Conservation (phyloP, 2,888 invertebrate genomes). For the Cylindroiulus punctatus region DNA sequence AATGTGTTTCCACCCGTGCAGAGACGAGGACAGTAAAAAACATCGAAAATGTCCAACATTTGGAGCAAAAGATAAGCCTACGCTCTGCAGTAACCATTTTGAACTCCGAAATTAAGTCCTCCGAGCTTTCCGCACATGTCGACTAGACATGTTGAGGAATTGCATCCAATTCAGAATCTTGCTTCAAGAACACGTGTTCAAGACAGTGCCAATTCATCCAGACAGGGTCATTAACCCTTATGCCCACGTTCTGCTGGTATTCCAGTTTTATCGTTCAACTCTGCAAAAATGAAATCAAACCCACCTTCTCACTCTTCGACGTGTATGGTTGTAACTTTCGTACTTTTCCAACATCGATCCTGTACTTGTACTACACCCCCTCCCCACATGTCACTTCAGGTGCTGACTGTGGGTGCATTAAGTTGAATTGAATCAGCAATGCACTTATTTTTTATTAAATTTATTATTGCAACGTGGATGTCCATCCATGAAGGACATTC, state of each 20-base stretch:
- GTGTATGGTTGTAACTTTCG: too few relatives aligned
- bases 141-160: neutral
- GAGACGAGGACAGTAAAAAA: neutral
- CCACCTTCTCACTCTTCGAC: too few relatives aligned
- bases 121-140: neutral
- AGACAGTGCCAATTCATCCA: neutral
- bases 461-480: too few relatives aligned
- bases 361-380: too few relatives aligned
- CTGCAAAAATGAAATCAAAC: too few relatives aligned
- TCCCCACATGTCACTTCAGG: too few relatives aligned
- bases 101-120: neutral
- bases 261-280: too few relatives aligned
- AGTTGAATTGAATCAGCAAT: too few relatives aligned
- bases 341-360: too few relatives aligned
- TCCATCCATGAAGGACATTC: too few relatives aligned
- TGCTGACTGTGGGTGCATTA: too few relatives aligned
- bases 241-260: neutral
- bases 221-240: neutral
- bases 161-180: neutral
- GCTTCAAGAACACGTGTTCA: neutral
- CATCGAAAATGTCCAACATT: neutral
- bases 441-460: too few relatives aligned
- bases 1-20: conserved; percentile 27
- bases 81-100: neutral
- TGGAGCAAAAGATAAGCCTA: neutral